Base-by-base conservation (phyloP, 1,140 invertebrate genomes). In the Myzus persicae region DNA sequence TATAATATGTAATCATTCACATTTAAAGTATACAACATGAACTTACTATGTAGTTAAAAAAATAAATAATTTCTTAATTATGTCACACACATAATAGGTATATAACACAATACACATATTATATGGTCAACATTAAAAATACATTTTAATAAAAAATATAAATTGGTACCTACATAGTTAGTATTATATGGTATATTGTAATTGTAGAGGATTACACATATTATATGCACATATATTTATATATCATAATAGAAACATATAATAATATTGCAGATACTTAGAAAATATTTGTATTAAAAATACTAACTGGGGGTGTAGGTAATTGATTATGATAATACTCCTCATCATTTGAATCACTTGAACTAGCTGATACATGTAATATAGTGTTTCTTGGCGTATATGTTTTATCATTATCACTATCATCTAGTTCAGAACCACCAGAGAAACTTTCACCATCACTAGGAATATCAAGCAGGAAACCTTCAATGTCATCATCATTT, bases 341-440 rank as follows among this genome's bases (percentile, higher is more conserved):
- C 5, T 76, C 67, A 76, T 76, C 31, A 76, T 11, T 76, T 76
- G 31, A 76, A 76, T n/a, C 67, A 76, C 67, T 76, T 76, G 67
- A 76, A 76, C 67, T 76, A 11, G 31, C 67, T 8, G 67, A 76
- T 11, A 76, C 67, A 76, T 76, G 67, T 76, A 76, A n/a, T 67
- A 67, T n/a, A n/a, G 59, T 67, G 26, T 67, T 67, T 9, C 59
- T 67, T n/a, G 59, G 59, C 5, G 59, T 67, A 67, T 67, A 67
- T 67, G 59, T 67, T 67, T 67, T 67, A n/a, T 67, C 59, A 67
- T 67, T 67, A n/a, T 67, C 59, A 67, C 59, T 67, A 67, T 67
- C 59, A n/a, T 67, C 59, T 7, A 67, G 11, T 67, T 67, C 59
- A n/a, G 59, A 46, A 46, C 6, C 46, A 46, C 59, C 59, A 67